Evolutionary conservation across 2,888 invertebrate species (phyloP), one percentile per base, ranked within the genome.

Genomic region (Stenodera caucasica): DNA sequence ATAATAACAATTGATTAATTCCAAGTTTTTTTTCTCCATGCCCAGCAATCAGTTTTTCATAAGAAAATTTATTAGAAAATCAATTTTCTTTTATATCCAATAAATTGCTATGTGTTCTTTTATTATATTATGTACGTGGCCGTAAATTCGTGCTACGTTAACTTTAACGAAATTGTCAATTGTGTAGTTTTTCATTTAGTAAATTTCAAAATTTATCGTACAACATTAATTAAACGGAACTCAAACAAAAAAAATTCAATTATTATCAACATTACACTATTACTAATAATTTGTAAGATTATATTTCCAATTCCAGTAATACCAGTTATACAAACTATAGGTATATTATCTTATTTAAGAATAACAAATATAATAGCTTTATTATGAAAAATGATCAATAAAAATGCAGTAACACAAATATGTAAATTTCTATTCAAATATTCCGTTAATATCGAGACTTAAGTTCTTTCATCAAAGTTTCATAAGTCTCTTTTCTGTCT

Each of bases 51-150:
- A 29, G 30, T 29, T 14, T 23, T 49, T 49, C 29, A 50, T 50
- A 11, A 15, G 11, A 15, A 50, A 18, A 29, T 30, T 14, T 50
- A 30, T 50, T n/a, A 30, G 50, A 29, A 30, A 50, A 30, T 29
- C 30, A 50, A 50, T 50, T 50, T 14, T 29, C 21, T 50, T 50
- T 40, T 18, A 11, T 40, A 11, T 40, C 40, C 40, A 40, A 40
- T 40, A 40, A 40, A 40, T 40, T 40, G 18, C 9, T 40, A 40
- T 40, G 26, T 26, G 26, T 26, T 26, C 2, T 26, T 9, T 40
- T 21, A 40, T 40, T 40, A 40, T 9, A 9, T 18, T 40, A 26
- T 26, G 11, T 40, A 40, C 4, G 12, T 18, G 40, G 18, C 18
- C 18, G 18, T 40, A 40, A 40, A 40, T 40, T 18, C 9, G 8